Percentiles rank a stretch among this genome's conserved stretches.
Conservation (phyloP, 35 echinoderm and acorn worm genomes). For the Amphiura filiformis region DNA sequence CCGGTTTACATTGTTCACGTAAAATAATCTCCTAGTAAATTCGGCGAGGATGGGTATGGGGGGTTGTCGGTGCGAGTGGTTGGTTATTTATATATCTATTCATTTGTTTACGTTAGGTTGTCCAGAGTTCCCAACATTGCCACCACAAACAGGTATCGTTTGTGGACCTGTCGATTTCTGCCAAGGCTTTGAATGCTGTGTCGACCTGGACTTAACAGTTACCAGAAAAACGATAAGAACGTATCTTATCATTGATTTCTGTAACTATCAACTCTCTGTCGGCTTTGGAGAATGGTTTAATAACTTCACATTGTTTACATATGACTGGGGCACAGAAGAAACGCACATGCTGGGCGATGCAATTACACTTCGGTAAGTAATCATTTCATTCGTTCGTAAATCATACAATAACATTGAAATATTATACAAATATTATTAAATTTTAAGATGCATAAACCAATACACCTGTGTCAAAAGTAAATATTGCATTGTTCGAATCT, state of each 20-base stretch:
- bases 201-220: neutral
- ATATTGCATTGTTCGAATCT: no score
- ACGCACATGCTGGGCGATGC: neutral
- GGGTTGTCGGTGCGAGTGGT: neutral
- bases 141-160: neutral
- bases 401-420: no score
- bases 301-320: neutral
- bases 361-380: neutral
- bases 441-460: no score
- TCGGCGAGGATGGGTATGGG: neutral
- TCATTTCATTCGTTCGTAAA: neutral
- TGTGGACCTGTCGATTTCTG: neutral
- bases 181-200: neutral
- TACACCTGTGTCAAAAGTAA: no score
- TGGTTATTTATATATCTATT: neutral
- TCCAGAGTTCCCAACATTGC: neutral
- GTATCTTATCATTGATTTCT: neutral
- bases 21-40: no score
- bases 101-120: neutral
- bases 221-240: neutral
- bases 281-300: neutral
- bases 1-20: neutral
- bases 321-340: neutral
- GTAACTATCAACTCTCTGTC: neutral
- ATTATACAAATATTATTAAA: no score